A percentile compares a stretch with the other conserved stretches of the same genome.
These are phyloP conservation scores for Dendrolimus pini DNA, from an alignment of 2,888 invertebrate genomes.

Conservation along the genomic window DNA sequence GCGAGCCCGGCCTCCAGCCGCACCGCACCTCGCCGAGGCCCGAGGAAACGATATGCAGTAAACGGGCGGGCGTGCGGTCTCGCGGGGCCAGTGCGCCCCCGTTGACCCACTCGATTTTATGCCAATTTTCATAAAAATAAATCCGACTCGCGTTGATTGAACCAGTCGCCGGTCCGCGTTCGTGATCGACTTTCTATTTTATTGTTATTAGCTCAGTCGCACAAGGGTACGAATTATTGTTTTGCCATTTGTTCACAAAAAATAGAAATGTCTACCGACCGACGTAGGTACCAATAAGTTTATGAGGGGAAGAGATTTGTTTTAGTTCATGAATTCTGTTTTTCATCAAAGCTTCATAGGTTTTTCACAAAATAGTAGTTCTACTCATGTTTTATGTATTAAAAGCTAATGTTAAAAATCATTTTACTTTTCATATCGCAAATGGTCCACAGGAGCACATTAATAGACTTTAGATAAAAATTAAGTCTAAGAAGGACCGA, in stretches of 20 bases:
- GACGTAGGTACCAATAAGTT: conserved; percentile 4
- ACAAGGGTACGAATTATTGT: conserved; percentile 74
- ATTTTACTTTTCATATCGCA: too few species aligned
- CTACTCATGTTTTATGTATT: too few species aligned
- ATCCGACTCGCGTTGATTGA: conserved; percentile 74
- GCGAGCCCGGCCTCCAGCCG: conserved; percentile 34
- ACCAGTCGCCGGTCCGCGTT: conserved; percentile 66
- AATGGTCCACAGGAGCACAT: too few species aligned
- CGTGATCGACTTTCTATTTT: conserved; percentile 73
- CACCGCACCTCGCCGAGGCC: conserved; percentile 6
- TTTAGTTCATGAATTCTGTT: background rate
- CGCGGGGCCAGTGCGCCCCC: conserved; percentile 62
- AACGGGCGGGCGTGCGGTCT: conserved; percentile 73
- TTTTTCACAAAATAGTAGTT: too few species aligned
- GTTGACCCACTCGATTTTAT: conserved; percentile 73
- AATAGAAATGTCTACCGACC: conserved; percentile 39
- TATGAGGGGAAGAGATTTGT: background rate
- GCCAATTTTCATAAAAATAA: conserved; percentile 78
- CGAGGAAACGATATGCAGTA: conserved; percentile 75
- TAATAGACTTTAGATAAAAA: too few species aligned
- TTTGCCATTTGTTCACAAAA: conserved; percentile 68
- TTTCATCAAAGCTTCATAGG: too few species aligned
- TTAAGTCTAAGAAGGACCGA: conserved; percentile 11
- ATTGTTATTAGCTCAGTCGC: conserved; percentile 72
- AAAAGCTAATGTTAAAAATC: too few species aligned